Conservation (phyloP, 2,888 invertebrate species). For the Ormyrus nitidulus region DNA sequence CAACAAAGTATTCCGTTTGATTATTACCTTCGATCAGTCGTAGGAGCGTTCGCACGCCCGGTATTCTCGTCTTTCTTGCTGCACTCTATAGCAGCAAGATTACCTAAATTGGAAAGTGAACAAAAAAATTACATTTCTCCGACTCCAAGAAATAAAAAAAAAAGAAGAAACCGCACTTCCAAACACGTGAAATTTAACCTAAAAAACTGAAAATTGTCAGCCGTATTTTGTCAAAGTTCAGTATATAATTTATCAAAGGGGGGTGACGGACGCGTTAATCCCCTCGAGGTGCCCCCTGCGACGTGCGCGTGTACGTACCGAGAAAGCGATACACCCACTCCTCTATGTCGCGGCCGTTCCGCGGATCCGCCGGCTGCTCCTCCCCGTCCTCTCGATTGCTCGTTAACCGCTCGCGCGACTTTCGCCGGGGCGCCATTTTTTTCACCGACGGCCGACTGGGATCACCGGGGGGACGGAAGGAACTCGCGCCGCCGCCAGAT, state of each 20-base stretch:
- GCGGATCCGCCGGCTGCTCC: not conserved
- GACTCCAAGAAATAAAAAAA: not conserved
- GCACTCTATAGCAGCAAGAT: conserved; percentile 48
- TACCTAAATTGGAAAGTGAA: conserved; percentile 31
- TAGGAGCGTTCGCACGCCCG: not conserved
- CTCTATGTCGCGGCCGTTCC: conserved; percentile 32
- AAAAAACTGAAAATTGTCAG: not conserved
- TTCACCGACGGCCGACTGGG: not conserved
- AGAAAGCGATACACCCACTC: conserved; percentile 57
- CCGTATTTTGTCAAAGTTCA: not conserved
- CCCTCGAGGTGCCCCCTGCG: too few species aligned
- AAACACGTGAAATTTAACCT: not conserved
- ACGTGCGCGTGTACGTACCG: conserved; percentile 31
- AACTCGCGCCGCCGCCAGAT: not conserved
- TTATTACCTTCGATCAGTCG: conserved; percentile 29
- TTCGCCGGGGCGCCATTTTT: conserved; percentile 43
- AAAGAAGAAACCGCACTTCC: not conserved
- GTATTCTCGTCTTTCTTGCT: conserved; percentile 27
- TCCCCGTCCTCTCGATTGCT: not conserved
- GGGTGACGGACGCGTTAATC: not conserved
- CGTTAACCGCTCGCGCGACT: not conserved
- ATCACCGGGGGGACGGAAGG: not conserved
- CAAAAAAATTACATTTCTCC: not conserved
- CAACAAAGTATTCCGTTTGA: not conserved
- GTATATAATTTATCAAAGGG: not conserved